phyloP scores from a whole-genome alignment of 2,888 invertebrate genomes.

The Calliphora vomitoria region DNA sequence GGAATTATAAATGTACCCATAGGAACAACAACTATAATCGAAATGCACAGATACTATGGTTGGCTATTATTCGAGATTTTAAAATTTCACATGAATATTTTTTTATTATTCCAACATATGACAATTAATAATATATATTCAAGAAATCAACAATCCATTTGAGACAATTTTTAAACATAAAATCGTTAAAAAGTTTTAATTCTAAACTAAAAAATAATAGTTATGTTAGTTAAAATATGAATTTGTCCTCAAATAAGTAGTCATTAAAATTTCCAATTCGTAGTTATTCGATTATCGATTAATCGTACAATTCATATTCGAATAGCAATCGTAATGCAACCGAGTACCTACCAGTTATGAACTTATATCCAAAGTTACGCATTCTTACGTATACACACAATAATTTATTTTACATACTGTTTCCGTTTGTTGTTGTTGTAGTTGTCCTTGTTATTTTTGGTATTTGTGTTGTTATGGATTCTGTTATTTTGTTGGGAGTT shows the following conservation, averaged over 20 bases:
- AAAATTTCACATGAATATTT: too few species aligned
- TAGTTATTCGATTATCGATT: background rate
- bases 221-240: too few species aligned
- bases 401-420: conserved; percentile 60
- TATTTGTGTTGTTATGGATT: conserved; percentile 59
- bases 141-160: too few species aligned
- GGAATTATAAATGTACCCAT: background rate
- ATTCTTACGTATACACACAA: conserved; percentile 9
- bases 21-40: background rate
- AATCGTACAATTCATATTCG: background rate
- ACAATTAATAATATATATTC: too few species aligned
- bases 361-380: background rate
- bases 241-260: too few species aligned
- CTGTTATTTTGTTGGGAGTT: conserved; percentile 21
- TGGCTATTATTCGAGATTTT: background rate
- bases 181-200: too few species aligned
- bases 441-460: conserved; percentile 40
- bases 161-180: too few species aligned
- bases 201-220: too few species aligned
- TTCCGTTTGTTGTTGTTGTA: conserved; percentile 63
- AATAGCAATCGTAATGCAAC: background rate
- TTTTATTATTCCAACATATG: too few species aligned
- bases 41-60: background rate
- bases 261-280: too few species aligned
- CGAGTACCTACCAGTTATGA: background rate